A percentile compares a stretch with the other conserved stretches of the same genome.
phyloP scores from a whole-genome alignment of 2,797 vertebrate species.

The Momotus momota region DNA sequence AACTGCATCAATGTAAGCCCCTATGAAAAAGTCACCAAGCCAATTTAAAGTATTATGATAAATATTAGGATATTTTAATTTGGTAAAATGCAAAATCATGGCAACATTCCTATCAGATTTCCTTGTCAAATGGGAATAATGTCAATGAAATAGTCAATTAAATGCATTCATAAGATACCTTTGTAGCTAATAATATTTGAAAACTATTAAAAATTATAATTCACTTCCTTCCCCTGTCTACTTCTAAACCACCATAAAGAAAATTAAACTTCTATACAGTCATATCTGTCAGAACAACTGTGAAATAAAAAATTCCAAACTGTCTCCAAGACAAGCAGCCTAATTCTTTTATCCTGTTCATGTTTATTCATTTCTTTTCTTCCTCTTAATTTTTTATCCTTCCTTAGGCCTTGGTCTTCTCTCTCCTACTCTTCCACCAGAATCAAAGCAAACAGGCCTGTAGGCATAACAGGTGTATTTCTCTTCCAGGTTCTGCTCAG shows the following conservation, averaged over 20 bases:
- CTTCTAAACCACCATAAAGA: neutral
- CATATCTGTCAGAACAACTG: neutral
- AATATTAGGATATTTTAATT: conserved; percentile 36
- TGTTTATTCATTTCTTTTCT: neutral
- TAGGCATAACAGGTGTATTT: neutral
- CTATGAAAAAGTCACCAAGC: neutral
- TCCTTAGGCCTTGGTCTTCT: neutral
- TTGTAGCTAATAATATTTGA: conserved; percentile 26
- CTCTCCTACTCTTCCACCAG: neutral
- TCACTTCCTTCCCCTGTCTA: neutral
- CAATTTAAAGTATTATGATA: neutral
- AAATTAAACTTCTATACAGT: neutral
- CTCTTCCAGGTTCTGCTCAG: neutral
- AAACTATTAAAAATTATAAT: conserved; percentile 1
- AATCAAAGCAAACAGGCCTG: neutral
- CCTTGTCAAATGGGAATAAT: conserved; percentile 4
- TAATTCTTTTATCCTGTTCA: neutral
- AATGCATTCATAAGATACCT: conserved; percentile 25
- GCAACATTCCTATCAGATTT: conserved; percentile 37
- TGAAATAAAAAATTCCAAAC: neutral
- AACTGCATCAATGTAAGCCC: neutral
- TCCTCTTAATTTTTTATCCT: neutral
- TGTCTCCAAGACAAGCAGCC: neutral
- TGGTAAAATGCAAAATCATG: conserved; percentile 19
- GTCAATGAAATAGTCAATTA: conserved; percentile 28